Evolutionary conservation across 2,797 vertebrate species (phyloP), one percentile per base, ranked within the genome.

Genomic region (Gambelia wislizenii): DNA sequence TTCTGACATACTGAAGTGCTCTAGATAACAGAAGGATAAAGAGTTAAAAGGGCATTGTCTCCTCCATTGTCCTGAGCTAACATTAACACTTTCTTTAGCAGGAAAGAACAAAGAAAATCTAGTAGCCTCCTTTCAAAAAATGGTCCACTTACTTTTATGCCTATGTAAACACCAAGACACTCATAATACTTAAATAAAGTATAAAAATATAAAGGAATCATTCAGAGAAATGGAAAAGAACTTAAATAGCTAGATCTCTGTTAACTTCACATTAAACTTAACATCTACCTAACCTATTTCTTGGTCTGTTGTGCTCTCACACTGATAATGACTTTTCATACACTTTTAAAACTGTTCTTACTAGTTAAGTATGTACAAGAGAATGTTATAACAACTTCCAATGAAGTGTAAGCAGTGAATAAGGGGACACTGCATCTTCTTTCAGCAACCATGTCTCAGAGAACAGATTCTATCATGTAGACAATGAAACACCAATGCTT

Each of bases 121-220:
- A 85, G n/a, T 52, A 52, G 42, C 36, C 13, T 18, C 27, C 25
- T 72, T 42, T 42, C 5, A n/a, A 27, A 54, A 20, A 18, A 36
- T 18, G 44, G 14, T 75, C 84, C 59, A 54, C 54, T 82, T 75
- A 22, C 36, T 49, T 64, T 67, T 42, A 75, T 91, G 52, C 42
- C 72, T 22, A 91, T 92, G 93, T 94, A 94, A 95, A 95, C 91
- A 93, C 0, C 89, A 30, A 64, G 76, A 87, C 0, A 0, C 0
- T 76, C 77, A 94, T 0, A 87, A 44, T 86, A 90, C 44, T 70
- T 74, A 85, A 90, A 33, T 89, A 86, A 83, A 88, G 14, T 36
- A 83, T 69, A 84, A 36, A 89, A 84, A 86, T 92, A 94, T 84
- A 94, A 94, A 3, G 0, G 90, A 92, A 6, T 87, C 54, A 83